Percentiles rank a stretch among this genome's conserved stretches.
Conservation (phyloP, 2,113 vertebrate genomes). For the Mirza zaza region DNA sequence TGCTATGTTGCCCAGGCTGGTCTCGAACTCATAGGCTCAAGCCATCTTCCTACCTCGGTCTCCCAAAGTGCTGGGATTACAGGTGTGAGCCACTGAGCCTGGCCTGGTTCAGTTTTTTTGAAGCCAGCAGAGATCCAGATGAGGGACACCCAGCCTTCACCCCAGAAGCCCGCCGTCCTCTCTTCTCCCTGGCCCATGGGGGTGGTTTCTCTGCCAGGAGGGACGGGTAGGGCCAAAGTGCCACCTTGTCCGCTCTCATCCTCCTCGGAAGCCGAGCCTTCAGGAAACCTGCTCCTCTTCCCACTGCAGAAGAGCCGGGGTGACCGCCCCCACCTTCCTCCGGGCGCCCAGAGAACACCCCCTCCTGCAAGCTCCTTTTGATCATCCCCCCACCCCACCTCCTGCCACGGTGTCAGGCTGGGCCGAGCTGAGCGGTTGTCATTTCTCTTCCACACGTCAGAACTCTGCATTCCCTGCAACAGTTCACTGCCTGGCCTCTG, state of each 20-base stretch:
- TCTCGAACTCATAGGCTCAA: not conserved
- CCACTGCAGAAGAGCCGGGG: not conserved
- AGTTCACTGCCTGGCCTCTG: not conserved
- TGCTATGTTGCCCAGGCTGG: not conserved
- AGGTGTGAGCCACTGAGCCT: not conserved
- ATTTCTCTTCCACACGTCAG: conserved; percentile 19
- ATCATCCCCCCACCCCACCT: not conserved
- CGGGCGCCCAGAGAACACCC: not conserved
- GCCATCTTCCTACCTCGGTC: not conserved
- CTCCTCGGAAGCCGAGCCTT: not conserved
- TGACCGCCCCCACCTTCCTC: not conserved
- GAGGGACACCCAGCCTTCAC: not conserved
- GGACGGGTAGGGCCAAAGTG: not conserved
- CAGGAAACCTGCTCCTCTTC: not conserved
- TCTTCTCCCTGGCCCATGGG: too few relatives aligned
- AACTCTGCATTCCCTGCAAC: not conserved
- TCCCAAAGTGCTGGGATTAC: not conserved
- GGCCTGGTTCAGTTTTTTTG: not conserved
- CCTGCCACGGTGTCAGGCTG: not conserved
- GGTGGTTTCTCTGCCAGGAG: not conserved
- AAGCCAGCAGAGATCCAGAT: not conserved
- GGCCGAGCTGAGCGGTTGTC: not conserved
- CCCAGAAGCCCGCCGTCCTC: not conserved
- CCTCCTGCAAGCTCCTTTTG: not conserved
- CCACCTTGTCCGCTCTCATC: not conserved